Conservation (phyloP, 2,113 vertebrate genomes). For the Dicaeum eximium region DNA sequence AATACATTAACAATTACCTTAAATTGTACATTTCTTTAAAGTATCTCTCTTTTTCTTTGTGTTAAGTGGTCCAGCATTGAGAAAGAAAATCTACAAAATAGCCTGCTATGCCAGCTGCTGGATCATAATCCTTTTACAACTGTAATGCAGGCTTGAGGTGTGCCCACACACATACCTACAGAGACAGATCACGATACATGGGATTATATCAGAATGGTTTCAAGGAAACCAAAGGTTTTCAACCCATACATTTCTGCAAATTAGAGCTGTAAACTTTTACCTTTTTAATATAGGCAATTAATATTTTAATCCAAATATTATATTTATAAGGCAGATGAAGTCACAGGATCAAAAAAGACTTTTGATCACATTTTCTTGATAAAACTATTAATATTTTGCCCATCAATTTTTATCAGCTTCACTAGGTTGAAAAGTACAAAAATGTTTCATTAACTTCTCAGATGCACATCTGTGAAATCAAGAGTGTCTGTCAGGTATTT, state of each 20-base stretch:
- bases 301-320: neutral
- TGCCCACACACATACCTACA: neutral
- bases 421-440: neutral
- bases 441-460: neutral
- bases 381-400: neutral
- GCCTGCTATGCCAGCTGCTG: neutral
- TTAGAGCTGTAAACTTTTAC: neutral
- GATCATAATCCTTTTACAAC: neutral
- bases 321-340: neutral
- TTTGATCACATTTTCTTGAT: neutral
- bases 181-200: neutral
- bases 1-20: neutral
- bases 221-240: neutral
- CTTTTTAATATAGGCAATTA: neutral
- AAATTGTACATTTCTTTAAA: neutral
- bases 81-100: neutral
- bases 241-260: neutral
- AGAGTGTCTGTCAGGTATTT: neutral
- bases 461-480: neutral
- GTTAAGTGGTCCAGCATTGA: neutral
- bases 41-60: neutral
- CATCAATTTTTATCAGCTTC: neutral
- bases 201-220: neutral
- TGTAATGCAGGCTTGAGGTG: neutral
- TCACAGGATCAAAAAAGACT: neutral